phyloP scores from a whole-genome alignment of 2,797 vertebrate genomes.

The Sebastes goodei region DNA sequence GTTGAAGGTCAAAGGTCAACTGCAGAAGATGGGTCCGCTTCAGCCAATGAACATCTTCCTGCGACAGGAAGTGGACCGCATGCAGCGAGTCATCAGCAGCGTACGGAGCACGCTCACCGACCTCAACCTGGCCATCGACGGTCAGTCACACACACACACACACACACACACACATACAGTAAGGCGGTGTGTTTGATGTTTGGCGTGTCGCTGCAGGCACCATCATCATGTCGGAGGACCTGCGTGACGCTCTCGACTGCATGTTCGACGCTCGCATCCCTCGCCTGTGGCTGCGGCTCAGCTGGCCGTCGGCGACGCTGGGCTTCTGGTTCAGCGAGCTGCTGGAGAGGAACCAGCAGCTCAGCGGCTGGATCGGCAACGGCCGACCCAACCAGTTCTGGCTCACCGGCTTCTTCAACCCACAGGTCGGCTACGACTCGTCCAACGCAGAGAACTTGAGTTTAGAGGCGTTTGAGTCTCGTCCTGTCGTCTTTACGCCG shows the following conservation, averaged over 20 bases:
- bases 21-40: constrained; percentile 86
- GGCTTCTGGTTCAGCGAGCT: constrained; percentile 92
- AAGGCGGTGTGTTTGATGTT: no score
- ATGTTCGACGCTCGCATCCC: constrained; percentile 87
- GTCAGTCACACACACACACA: constrained; percentile 51
- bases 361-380: constrained; percentile 82
- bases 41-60: constrained; percentile 90
- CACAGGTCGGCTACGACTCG: constrained; percentile 76
- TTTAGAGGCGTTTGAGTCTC: background rate
- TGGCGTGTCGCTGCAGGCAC: constrained; percentile 67
- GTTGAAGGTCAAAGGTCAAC: constrained; percentile 81
- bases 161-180: no score
- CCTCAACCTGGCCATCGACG: constrained; percentile 87
- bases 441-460: no score
- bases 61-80: constrained; percentile 87
- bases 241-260: constrained; percentile 86
- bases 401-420: constrained; percentile 91
- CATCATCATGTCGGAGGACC: constrained; percentile 90
- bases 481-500: background rate
- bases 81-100: constrained; percentile 84
- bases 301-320: constrained; percentile 87
- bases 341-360: constrained; percentile 88
- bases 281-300: constrained; percentile 85
- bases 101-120: constrained; percentile 85
- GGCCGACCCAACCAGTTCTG: constrained; percentile 87